phyloP scores from a whole-genome alignment of 2,113 vertebrate genomes.

The Andinoacara biseriatus region DNA sequence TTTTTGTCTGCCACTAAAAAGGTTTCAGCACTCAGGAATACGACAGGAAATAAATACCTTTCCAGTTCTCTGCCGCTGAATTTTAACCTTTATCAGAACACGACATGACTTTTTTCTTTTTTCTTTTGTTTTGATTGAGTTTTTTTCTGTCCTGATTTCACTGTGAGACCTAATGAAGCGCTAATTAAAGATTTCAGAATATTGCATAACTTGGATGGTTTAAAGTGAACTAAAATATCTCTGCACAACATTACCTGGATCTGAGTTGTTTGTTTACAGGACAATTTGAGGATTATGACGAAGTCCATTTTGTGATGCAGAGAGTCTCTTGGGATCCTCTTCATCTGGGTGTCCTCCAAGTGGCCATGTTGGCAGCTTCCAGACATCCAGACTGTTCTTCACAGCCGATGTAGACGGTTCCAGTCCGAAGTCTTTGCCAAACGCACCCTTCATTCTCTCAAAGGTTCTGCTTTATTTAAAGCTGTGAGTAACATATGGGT shows the following conservation, averaged over 20 bases:
- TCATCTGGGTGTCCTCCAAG: conserved; percentile 50
- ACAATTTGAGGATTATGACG: background rate
- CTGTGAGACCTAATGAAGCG: background rate
- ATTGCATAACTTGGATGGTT: background rate
- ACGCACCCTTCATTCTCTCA: background rate
- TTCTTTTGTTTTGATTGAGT: background rate
- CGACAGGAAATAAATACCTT: background rate
- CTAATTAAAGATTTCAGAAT: background rate
- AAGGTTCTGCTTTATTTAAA: conserved; percentile 38
- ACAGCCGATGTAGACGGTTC: conserved; percentile 22
- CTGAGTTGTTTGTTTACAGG: background rate
- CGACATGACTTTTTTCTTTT: background rate
- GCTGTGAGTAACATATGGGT: conserved; percentile 15
- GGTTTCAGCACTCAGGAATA: background rate
- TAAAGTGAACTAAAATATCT: background rate
- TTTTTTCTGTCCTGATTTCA: background rate
- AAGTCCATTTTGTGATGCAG: background rate
- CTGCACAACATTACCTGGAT: background rate
- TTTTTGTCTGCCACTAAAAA: background rate
- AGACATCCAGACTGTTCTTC: conserved; percentile 40
- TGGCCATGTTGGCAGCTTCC: conserved; percentile 36
- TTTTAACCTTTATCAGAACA: background rate
- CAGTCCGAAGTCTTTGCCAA: conserved; percentile 27
- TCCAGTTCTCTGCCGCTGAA: background rate
- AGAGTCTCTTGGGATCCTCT: conserved; percentile 18